Evolutionary conservation across 2,888 invertebrate genomes (phyloP).

Genomic region (Epinotia nisella): DNA sequence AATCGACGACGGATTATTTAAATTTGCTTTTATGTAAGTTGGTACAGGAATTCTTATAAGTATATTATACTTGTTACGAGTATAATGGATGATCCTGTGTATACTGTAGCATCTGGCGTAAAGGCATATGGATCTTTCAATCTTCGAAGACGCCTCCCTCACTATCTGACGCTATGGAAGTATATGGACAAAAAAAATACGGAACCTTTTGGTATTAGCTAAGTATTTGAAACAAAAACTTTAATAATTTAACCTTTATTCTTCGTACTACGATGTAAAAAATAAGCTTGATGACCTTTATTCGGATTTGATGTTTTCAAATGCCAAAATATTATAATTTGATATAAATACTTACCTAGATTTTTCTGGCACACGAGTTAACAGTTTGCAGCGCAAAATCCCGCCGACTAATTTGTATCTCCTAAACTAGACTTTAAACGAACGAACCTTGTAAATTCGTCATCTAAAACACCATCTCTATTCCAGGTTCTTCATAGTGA

Average conservation of each 20-base stretch:
- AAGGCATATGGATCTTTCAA: background rate
- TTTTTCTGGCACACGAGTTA: too few relatives aligned
- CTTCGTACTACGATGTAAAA: background rate
- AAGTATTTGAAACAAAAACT: too few relatives aligned
- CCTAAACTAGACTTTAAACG: background rate
- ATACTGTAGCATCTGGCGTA: background rate
- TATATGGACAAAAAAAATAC: too few relatives aligned
- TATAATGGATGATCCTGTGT: background rate
- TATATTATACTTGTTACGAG: background rate
- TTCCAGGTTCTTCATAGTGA: conserved; percentile 77
- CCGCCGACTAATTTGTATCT: background rate
- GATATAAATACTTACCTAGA: background rate
- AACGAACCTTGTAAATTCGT: too few relatives aligned
- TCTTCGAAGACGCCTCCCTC: background rate
- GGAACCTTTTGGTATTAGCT: too few relatives aligned
- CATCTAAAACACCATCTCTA: too few relatives aligned
- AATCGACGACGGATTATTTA: conserved; percentile 1
- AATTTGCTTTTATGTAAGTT: conserved; percentile 3
- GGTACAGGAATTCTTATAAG: background rate
- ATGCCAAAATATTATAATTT: background rate
- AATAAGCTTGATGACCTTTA: background rate
- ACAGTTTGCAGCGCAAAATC: background rate
- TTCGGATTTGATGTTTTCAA: background rate
- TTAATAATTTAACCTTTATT: background rate
- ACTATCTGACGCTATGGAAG: too few relatives aligned